Evolutionary conservation across 2,113 vertebrate species (phyloP).

Genomic region (Platysternon megacephalum): DNA sequence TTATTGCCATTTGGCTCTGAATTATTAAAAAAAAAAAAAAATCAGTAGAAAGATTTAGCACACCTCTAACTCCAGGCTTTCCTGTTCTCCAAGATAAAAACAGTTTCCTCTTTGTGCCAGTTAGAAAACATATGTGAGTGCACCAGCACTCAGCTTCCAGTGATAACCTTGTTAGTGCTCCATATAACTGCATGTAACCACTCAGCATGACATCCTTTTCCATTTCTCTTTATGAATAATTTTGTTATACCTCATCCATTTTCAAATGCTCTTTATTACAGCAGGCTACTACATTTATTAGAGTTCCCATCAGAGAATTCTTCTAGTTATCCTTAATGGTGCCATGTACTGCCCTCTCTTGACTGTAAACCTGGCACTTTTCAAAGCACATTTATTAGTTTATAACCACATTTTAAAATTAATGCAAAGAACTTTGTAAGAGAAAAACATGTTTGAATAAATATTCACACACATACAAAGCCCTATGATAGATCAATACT

Average conservation of each 20-base stretch:
- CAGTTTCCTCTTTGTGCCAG: conserved; percentile 68
- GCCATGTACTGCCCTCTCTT: conserved; percentile 69
- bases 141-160: conserved; percentile 73
- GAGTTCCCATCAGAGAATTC: conserved; percentile 80
- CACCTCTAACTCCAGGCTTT: conserved; percentile 71
- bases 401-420: conserved; percentile 70
- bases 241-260: conserved; percentile 86
- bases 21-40: conserved; percentile 80
- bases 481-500: not conserved
- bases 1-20: conserved; percentile 79
- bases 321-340: conserved; percentile 80
- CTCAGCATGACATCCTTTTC: conserved; percentile 81
- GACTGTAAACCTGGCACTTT: conserved; percentile 69
- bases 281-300: conserved; percentile 80
- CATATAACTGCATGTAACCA: conserved; percentile 81
- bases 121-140: conserved; percentile 77
- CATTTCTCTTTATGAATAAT: conserved; percentile 87
- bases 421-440: conserved; percentile 66
- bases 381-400: conserved; percentile 72
- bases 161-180: conserved; percentile 82
- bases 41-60: conserved; percentile 75
- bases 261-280: conserved; percentile 81
- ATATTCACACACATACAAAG: not conserved
- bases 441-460: conserved; percentile 64
- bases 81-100: conserved; percentile 72